Evolutionary conservation across 2,113 vertebrate species (phyloP), one percentile per base, ranked within the genome.

Genomic region (Bombycilla garrulus): DNA sequence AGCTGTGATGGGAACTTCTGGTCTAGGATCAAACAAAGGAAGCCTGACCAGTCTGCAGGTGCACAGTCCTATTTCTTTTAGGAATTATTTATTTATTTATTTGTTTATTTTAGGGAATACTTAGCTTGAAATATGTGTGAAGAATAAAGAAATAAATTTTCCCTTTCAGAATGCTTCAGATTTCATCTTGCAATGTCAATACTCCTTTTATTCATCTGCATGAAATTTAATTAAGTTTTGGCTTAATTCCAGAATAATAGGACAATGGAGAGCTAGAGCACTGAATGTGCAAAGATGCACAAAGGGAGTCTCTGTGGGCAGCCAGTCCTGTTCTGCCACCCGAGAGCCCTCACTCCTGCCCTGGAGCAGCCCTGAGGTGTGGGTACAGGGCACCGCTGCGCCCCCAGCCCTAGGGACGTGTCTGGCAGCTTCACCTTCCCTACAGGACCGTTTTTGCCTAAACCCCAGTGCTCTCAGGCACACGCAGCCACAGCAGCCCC

Each of bases 381-480:
- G 2, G 40, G 44, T 15, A 79, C 21, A 22, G 47, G 40, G 44
- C 62, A 42, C 25, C 0, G 0, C 82, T 70, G 45, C 15, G 26
- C 69, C 58, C 47, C 69, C 0, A 0, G n/a, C 47, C 25, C 38
- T 7, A 4, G 17, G n/a, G 38, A 42, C 23, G 14, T 31, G 15
- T 23, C 77, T 77, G 61, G 36, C 67, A 84, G 20, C 73, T 53
- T 47, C 51, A n/a, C 42, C 51, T 38, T 26, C 40, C 9, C n/a
- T 23, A 3, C 61, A 54, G 38, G 12, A 29, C 9, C 4, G 2
- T 21, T 40, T 25, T 42, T 73, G 60, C 45, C 58, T 20, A 31
- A 56, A 22, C 0, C 15, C 23, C 28, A 8, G 29, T 0, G 0
- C 18, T 6, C 15, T 9, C 33, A 28, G 65, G 16, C 0, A 8